These are phyloP conservation scores for Daboia siamensis DNA, from an alignment of 2,113 vertebrate species.

Conservation along the genomic window DNA sequence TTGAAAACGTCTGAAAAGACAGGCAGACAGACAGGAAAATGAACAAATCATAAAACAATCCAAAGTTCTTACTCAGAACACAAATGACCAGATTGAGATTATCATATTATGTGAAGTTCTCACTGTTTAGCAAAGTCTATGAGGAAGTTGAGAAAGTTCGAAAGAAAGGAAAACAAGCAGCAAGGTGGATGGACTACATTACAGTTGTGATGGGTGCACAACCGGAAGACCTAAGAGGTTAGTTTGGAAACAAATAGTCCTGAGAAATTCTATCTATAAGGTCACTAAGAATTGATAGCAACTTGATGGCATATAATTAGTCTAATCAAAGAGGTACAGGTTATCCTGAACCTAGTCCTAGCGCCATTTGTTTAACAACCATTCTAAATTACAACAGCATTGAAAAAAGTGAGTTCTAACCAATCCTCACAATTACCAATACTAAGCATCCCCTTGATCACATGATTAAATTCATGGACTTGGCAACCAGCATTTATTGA, in stretches of 20 bases:
- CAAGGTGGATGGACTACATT: neutral
- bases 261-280: neutral
- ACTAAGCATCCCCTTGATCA: neutral
- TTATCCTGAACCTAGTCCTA: neutral
- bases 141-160: neutral
- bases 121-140: neutral
- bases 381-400: neutral
- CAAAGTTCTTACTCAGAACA: neutral
- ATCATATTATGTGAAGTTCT: neutral
- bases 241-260: neutral
- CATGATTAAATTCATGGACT: neutral
- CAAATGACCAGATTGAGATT: neutral
- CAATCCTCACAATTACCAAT: neutral
- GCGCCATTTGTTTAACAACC: neutral
- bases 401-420: neutral
- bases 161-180: neutral
- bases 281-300: neutral
- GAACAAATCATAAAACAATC: neutral
- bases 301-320: neutral
- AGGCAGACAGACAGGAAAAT: neutral
- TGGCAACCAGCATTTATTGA: neutral
- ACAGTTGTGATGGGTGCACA: neutral
- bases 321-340: neutral
- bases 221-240: neutral
- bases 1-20: neutral